Evolutionary conservation across 2,113 vertebrate genomes (phyloP), one percentile per base, ranked within the genome.

Genomic region (Amia ocellicauda): DNA sequence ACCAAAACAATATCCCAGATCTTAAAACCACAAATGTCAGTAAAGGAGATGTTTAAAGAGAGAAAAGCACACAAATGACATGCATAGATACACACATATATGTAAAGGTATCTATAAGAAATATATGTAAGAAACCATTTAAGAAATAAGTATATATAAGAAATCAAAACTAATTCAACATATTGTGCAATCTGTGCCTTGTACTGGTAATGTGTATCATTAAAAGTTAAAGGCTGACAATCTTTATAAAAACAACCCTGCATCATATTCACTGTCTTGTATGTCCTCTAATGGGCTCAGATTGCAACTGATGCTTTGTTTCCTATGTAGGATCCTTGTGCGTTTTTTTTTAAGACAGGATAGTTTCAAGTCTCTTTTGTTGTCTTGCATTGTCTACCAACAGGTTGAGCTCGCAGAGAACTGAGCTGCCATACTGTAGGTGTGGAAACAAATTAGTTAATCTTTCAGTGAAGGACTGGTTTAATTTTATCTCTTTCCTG

Each of bases 401-500:
- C 63, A 71, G 55, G 63, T 70, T 31, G 29, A 51, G 22, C 51
- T 57, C 11, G 19, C 51, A 54, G 11, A 29, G 51, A 52, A 54
- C 58, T 49, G 20, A 31, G 24, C 50, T 63, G 23, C 36, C 49
- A 45, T 64, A 24, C 60, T 67, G 64, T 43, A 63, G 36, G 69
- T 61, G 43, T 19, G 40, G 3, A 52, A 42, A 22, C 3, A 26
- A 61, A 31, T 24, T 57, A 63, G 27, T 20, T 36, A 14, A 57
- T 29, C 24, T 51, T 27, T 58, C 52, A 64, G 43, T 52, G 55
- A 68, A 69, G 11, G 45, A 29, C 36, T 24, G 40, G 58, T 61
- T 3, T 2, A 47, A 47, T 73, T 69, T 66, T 70, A 60, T 58
- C 26, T 58, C 61, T 69, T 62, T 65, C 61, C 63, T 65, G 52